phyloP scores from a whole-genome alignment of 1,140 invertebrate species.

The Condylostylus longicornis region DNA sequence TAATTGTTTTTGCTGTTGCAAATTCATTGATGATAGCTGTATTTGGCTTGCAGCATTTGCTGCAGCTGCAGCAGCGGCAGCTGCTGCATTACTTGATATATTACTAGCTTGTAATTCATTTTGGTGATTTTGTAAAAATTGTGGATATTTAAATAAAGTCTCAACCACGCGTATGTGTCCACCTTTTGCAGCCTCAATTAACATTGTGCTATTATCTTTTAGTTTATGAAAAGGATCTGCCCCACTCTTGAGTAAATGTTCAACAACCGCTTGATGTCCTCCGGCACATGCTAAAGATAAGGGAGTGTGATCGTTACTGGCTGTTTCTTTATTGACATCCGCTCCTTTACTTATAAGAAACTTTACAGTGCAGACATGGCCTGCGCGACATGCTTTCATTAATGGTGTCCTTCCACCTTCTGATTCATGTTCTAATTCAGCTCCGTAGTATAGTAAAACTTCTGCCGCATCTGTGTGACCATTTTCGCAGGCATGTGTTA shows the following conservation, averaged over 20 bases:
- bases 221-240: slow-evolving; percentile 93
- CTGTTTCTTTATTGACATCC: slow-evolving; percentile 86
- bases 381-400: slow-evolving; percentile 97
- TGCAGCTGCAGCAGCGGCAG: slow-evolving; percentile 18
- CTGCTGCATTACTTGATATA: slow-evolving; percentile 27
- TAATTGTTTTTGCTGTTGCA: slow-evolving; percentile 32
- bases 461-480: slow-evolving; percentile 88
- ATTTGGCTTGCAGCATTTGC: slow-evolving; percentile 15
- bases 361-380: slow-evolving; percentile 96
- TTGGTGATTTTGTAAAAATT: slow-evolving; percentile 35
- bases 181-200: slow-evolving; percentile 95
- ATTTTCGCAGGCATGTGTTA: slow-evolving; percentile 95
- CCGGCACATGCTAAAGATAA: slow-evolving; percentile 92
- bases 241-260: slow-evolving; percentile 72
- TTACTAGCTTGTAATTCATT: slow-evolving; percentile 18
- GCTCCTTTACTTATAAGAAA: slow-evolving; percentile 87
- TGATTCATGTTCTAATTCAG: slow-evolving; percentile 87
- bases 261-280: slow-evolving; percentile 84
- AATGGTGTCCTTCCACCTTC: slow-evolving; percentile 88
- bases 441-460: slow-evolving; percentile 73
- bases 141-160: slow-evolving; percentile 85
- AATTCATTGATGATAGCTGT: slow-evolving; percentile 20
- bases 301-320: slow-evolving; percentile 96
- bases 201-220: slow-evolving; percentile 96
- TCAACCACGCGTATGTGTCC: slow-evolving; percentile 93